Percentiles rank a stretch among this genome's conserved stretches.
Conservation (phyloP, 2,888 invertebrate genomes). For the Metalampra italica region DNA sequence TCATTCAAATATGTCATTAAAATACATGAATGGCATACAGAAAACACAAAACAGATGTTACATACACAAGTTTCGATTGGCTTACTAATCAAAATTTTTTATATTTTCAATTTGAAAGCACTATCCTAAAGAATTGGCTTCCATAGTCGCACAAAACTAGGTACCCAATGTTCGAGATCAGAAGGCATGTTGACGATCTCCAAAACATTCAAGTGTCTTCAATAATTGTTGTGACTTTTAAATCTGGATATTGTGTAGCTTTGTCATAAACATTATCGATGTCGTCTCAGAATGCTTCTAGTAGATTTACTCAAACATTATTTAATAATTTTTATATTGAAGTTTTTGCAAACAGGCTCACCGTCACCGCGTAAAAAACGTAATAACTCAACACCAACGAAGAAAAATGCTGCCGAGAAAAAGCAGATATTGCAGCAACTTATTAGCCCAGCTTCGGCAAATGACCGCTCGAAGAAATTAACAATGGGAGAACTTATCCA, state of each 20-base stretch:
- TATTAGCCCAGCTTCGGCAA: slow-evolving; percentile 82
- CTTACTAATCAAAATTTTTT: slow-evolving; percentile 3
- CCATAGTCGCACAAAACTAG: slow-evolving; percentile 56
- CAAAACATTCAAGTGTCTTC: slow-evolving; percentile 17
- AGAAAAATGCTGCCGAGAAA: slow-evolving; percentile 87
- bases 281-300: slow-evolving; percentile 46
- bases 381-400: slow-evolving; percentile 88
- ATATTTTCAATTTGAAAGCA: slow-evolving; percentile 7
- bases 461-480: slow-evolving; percentile 80
- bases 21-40: not conserved
- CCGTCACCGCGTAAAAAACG: slow-evolving; percentile 88
- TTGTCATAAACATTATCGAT: slow-evolving; percentile 46
- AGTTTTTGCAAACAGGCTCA: slow-evolving; percentile 76
- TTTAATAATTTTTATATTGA: slow-evolving; percentile 9
- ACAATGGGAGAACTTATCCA: slow-evolving; percentile 86
- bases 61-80: slow-evolving; percentile 7
- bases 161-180: slow-evolving; percentile 25
- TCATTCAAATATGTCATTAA: not conserved
- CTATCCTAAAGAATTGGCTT: slow-evolving; percentile 62
- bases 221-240: slow-evolving; percentile 23
- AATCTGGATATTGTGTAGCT: slow-evolving; percentile 43
- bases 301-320: slow-evolving; percentile 21
- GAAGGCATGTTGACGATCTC: slow-evolving; percentile 46
- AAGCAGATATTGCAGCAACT: slow-evolving; percentile 88
- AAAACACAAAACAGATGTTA: slow-evolving; percentile 1